Evolutionary conservation across 37 sponge, comb jelly and placozoan genomes (phyloP), one percentile per base, ranked within the genome.

Genomic region (Ephydatia muelleri): DNA sequence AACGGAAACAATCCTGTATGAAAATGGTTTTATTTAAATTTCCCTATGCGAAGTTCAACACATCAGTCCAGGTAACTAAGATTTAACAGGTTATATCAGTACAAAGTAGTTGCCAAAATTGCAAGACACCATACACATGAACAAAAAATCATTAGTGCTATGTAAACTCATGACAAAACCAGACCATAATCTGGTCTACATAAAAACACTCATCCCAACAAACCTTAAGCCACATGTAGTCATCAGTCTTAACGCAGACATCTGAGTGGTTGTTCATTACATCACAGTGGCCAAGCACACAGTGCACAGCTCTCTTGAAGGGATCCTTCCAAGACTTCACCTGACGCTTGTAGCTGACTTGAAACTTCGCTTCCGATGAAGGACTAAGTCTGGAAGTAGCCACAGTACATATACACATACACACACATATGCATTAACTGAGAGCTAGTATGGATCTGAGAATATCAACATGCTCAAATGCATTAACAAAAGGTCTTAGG

Each of bases 181-280:
- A 22, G 67, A 19, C 22, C 22, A 19, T 23, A 65, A 65, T 65
- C 67, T n/a, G n/a, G n/a, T n/a, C n/a, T n/a, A n/a, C n/a, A n/a
- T n/a, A n/a, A n/a, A n/a, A n/a, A n/a, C n/a, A n/a, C n/a, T n/a
- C n/a, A n/a, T n/a, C n/a, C n/a, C n/a, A n/a, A n/a, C 68, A 19
- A 3, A 96, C 94, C 91, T 96, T 99, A 78, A 96, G 67, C 99
- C 99, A 99, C 84, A 99, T 89, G 85, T 97, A 99, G 85, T 99
- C 99, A 26, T 99, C 97, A 32, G 97, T 97, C 75, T 95, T 99
- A 36, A 73, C 79, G 35, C 88, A 64, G 8, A 99, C 94, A 11
- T 96, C 91, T 4, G 88, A 80, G 73, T 99, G 99, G 35, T 86
- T 93, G 39, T 97, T 83, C 16, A 81, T 67, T 31, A 90, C 79